A percentile compares a stretch with the other conserved stretches of the same genome.
These are phyloP conservation scores for Meteorus sp. DNA, from an alignment of 1,140 invertebrate genomes.

Conservation along the genomic window DNA sequence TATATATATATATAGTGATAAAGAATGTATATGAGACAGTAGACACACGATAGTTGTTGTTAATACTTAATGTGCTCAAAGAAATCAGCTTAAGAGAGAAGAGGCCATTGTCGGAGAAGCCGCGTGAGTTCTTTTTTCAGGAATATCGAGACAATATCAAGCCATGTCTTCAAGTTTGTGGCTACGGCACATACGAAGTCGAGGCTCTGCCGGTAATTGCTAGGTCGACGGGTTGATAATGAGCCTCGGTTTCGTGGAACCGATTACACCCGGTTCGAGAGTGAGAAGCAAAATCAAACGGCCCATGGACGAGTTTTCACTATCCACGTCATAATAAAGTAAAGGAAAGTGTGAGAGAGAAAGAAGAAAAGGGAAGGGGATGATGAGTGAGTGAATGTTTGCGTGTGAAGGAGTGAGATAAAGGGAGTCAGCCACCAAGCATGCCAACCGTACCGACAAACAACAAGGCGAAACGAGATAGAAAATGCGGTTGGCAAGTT, in stretches of 20 bases:
- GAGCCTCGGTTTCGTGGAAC: constrained; percentile 60
- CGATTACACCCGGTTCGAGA: constrained; percentile 58
- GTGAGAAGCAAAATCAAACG: constrained; percentile 54
- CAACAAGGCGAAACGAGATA: too few species aligned
- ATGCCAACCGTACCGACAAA: too few species aligned
- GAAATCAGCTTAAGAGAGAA: background rate
- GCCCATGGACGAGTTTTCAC: constrained; percentile 34
- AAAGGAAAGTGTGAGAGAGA: constrained; percentile 14
- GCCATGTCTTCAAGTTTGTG: constrained; percentile 14
- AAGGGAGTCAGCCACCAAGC: too few species aligned
- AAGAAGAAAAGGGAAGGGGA: constrained; percentile 22
- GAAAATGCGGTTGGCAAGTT: too few species aligned
- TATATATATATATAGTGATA: background rate
- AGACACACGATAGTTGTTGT: background rate
- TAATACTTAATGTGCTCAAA: background rate
- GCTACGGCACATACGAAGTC: constrained; percentile 42
- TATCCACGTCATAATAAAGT: background rate
- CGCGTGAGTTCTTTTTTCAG: too few species aligned
- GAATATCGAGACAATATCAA: too few species aligned
- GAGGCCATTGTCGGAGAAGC: background rate
- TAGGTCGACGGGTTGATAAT: constrained; percentile 61
- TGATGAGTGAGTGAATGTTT: constrained; percentile 23
- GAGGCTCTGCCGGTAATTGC: constrained; percentile 59
- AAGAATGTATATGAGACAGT: too few species aligned
- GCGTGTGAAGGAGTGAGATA: too few species aligned